Evolutionary conservation across 2,888 invertebrate genomes (phyloP).

Genomic region (Lasioglossum malachurum): DNA sequence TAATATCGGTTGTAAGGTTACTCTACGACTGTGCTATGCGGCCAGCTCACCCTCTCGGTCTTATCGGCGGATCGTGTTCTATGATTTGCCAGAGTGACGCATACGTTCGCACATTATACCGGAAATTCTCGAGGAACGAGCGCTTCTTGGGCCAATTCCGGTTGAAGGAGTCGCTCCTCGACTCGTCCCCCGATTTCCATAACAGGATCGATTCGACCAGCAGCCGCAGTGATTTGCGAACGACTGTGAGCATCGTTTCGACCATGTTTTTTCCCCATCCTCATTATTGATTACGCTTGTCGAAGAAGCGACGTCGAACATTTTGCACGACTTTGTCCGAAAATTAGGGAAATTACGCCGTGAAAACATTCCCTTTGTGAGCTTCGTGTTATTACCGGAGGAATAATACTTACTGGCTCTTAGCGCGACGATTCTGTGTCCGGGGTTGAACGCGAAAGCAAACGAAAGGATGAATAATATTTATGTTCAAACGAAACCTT

Average conservation of each 20-base stretch:
- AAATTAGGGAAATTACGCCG: background rate
- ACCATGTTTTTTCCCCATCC: background rate
- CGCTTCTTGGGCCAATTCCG: conserved; percentile 42
- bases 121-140: conserved; percentile 42
- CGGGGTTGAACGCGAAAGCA: background rate
- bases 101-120: conserved; percentile 53
- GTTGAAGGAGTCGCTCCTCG: conserved; percentile 34
- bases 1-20: conserved; percentile 62
- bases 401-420: background rate
- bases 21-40: conserved; percentile 26
- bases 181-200: conserved; percentile 32
- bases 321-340: background rate
- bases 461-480: background rate
- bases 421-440: background rate
- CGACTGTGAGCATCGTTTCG: background rate
- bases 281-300: background rate
- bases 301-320: background rate
- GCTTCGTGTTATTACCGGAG: background rate
- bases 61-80: conserved; percentile 42
- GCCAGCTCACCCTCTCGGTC: conserved; percentile 21
- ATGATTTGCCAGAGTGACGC: conserved; percentile 59
- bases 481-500: background rate
- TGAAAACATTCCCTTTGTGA: background rate
- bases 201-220: conserved; percentile 12
- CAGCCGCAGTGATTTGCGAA: conserved; percentile 13